A percentile compares a stretch with the other conserved stretches of the same genome.
phyloP scores from a whole-genome alignment of 2,888 invertebrate species.

The Petrolisthes cinctipes region DNA sequence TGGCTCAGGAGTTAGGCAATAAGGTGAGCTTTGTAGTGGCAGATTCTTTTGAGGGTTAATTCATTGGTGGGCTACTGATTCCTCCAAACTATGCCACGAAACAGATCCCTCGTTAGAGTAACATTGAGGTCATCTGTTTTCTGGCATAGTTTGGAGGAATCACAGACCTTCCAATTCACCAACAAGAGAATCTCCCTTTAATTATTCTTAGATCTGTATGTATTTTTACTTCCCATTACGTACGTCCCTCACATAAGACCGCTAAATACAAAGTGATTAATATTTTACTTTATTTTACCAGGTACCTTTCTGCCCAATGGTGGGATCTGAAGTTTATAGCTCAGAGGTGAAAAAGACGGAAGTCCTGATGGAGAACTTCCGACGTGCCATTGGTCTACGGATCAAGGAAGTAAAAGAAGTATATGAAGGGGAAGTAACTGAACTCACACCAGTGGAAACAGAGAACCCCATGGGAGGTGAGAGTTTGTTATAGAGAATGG shows the following conservation, averaged over 20 bases:
- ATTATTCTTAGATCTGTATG: not conserved
- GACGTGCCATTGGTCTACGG: constrained; percentile 94
- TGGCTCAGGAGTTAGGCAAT: constrained; percentile 96
- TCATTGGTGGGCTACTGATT: no score
- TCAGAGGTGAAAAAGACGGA: constrained; percentile 99
- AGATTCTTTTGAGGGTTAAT: no score
- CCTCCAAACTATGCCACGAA: no score
- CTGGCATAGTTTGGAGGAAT: no score
- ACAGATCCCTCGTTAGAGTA: no score
- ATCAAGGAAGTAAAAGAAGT: constrained; percentile 98
- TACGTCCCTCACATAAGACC: not conserved
- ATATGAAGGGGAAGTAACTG: constrained; percentile 99
- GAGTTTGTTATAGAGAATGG: constrained; percentile 30
- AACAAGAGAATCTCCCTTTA: no score
- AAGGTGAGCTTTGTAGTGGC: constrained; percentile 73
- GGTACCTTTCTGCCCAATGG: constrained; percentile 77
- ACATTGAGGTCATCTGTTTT: no score
- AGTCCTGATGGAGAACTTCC: constrained; percentile 98
- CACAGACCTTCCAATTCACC: no score
- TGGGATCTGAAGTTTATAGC: constrained; percentile 87
- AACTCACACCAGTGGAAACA: constrained; percentile 96
- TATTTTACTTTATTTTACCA: constrained; percentile 20
- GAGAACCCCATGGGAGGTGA: constrained; percentile 94
- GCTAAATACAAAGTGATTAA: not conserved
- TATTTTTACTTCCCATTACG: not conserved